phyloP scores from a whole-genome alignment of 2,888 invertebrate genomes.

The Lepidocyrtinus sp. region DNA sequence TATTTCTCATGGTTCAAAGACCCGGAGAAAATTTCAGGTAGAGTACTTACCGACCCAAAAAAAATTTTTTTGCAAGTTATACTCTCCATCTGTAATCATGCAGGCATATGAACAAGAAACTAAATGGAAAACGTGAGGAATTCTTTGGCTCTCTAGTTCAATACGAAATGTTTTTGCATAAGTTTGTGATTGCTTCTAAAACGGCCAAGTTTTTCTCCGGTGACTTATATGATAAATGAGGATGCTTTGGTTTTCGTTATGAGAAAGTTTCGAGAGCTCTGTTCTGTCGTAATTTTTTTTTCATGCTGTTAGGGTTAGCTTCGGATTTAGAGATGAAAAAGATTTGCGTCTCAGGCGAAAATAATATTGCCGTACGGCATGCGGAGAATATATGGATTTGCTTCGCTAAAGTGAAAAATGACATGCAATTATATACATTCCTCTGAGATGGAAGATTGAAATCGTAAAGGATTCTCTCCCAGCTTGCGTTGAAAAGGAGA shows the following conservation, averaged over 20 bases:
- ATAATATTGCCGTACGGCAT: neutral
- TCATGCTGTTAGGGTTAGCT: neutral
- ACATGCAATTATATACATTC: neutral
- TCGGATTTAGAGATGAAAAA: neutral
- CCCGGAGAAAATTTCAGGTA: conserved; percentile 32
- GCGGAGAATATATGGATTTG: neutral
- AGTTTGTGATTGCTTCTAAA: neutral
- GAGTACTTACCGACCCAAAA: too few species aligned
- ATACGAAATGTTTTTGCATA: too few species aligned
- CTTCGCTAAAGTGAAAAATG: neutral
- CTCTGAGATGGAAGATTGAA: neutral
- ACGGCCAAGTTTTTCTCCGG: neutral
- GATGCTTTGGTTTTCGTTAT: neutral
- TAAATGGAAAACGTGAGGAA: too few species aligned
- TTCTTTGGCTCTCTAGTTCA: too few species aligned
- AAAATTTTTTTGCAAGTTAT: too few species aligned
- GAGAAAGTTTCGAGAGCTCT: neutral
- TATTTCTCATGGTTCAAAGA: conserved; percentile 39
- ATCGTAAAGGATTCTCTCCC: neutral
- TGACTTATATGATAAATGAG: neutral
- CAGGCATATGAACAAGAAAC: too few species aligned
- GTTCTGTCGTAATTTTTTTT: neutral
- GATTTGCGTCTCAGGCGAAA: neutral
- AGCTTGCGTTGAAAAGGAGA: neutral
- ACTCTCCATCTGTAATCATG: too few species aligned